Evolutionary conservation across 2,888 invertebrate genomes (phyloP).

Genomic region (Hydropsyche betteni): DNA sequence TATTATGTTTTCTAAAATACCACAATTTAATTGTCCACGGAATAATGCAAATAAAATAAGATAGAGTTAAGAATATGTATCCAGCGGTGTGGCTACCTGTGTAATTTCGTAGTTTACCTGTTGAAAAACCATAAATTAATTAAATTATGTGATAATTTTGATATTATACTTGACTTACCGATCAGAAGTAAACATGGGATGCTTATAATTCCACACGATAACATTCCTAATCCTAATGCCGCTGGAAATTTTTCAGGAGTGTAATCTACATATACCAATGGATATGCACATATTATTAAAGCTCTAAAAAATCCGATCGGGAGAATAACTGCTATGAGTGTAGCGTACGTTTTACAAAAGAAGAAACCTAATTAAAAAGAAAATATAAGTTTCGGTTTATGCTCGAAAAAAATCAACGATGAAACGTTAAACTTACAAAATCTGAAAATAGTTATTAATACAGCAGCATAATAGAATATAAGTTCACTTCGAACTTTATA

Average conservation of each 20-base stretch:
- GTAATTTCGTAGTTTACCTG: conserved; percentile 65
- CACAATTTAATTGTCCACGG: conserved; percentile 66
- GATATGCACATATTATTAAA: conserved; percentile 73
- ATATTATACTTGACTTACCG: conserved; percentile 59
- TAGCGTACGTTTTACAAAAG: conserved; percentile 56
- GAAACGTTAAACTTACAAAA: conserved; percentile 51
- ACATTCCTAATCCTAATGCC: conserved; percentile 76
- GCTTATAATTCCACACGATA: conserved; percentile 72
- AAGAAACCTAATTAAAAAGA: conserved; percentile 19
- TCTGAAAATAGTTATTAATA: conserved; percentile 59
- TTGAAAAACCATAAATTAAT: conserved; percentile 49
- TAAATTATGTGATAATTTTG: conserved; percentile 38
- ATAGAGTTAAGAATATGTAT: conserved; percentile 65
- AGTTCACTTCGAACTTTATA: conserved; percentile 58
- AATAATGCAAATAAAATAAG: conserved; percentile 65
- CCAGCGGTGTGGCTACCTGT: conserved; percentile 66
- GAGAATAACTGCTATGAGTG: conserved; percentile 59
- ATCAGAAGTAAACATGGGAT: conserved; percentile 71
- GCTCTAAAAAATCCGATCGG: conserved; percentile 73
- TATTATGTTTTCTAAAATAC: conserved; percentile 35
- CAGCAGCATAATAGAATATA: conserved; percentile 58
- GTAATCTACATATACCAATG: conserved; percentile 75
- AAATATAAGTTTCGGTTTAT: no score
- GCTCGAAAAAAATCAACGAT: no score
- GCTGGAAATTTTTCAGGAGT: conserved; percentile 74